Evolutionary conservation across 2,797 vertebrate genomes (phyloP), one percentile per base, ranked within the genome.

Genomic region (Leucoraja ocellata): DNA sequence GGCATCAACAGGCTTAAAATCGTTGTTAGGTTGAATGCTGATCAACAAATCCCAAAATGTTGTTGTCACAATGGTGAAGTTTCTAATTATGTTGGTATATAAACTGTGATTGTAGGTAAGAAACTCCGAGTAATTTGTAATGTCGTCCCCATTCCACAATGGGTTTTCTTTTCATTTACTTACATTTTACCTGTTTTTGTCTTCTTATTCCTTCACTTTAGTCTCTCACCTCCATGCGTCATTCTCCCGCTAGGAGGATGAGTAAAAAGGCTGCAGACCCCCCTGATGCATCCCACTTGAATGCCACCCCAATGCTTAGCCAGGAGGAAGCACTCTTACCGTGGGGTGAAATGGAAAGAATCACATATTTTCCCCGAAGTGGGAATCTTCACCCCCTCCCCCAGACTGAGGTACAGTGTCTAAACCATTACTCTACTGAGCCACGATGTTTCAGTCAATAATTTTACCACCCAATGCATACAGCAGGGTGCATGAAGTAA

Each of bases 281-380:
- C 90, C 73, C 14, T 92, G 90, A 92, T 92, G 90, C 73, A 54
- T 92, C 71, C 46, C 71, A 73, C 71, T 76, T 92, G 90, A 92
- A 92, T 92, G 71, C 90, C 90, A 76, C 90, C 76, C 71, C 90
- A 92, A 76, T 92, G 71, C 90, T 73, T 76, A 92, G 90, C 90
- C 90, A 92, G 76, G 90, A 92, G 71, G 90, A 92, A 92, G 90
- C 90, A 92, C 90, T 92, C 73, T 76, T 92, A 92, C 90, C 90
- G 71, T 92, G 90, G 90, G 71, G 90, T 92, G 90, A 92, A 25
- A 74, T 92, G 90, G 90, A 92, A 92, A 92, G 90, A 92, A 92
- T 92, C 39, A 74, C 90, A 73, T 92, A 92, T 92, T 92, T 92
- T 92, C 90, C 90, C 90, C 90, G 71, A 92, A 74, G 90, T 92